Conservation (phyloP, 2,113 vertebrate species). For the Crotophaga sulcirostris region DNA sequence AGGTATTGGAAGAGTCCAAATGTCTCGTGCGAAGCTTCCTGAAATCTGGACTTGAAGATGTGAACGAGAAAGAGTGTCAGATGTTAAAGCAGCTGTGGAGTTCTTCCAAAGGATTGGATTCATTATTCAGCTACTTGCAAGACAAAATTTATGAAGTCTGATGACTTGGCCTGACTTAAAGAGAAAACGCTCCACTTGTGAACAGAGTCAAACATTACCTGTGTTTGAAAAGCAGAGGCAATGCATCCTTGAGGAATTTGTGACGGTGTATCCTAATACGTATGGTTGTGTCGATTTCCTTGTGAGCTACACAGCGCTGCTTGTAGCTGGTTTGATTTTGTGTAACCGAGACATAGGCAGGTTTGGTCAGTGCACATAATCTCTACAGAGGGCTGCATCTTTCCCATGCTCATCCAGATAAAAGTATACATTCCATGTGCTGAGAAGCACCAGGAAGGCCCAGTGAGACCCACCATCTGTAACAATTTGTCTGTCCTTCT, state of each 20-base stretch:
- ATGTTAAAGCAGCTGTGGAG: slow-evolving; percentile 97
- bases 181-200: not conserved
- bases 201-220: slow-evolving; percentile 32
- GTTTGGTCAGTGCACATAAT: slow-evolving; percentile 10
- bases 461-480: slow-evolving; percentile 24
- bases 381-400: slow-evolving; percentile 62
- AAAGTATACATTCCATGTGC: slow-evolving; percentile 59
- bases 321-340: slow-evolving; percentile 67
- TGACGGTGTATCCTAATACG: slow-evolving; percentile 62
- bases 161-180: slow-evolving; percentile 20
- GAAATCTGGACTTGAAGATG: slow-evolving; percentile 89
- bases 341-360: slow-evolving; percentile 58
- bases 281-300: slow-evolving; percentile 71
- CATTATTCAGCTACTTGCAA: slow-evolving; percentile 93
- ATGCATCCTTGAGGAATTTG: slow-evolving; percentile 56
- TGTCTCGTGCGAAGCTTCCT: slow-evolving; percentile 91
- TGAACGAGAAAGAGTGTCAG: slow-evolving; percentile 94
- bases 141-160: slow-evolving; percentile 92
- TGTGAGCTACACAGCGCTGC: slow-evolving; percentile 68
- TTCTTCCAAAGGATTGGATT: slow-evolving; percentile 95
- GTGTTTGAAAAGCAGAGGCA: slow-evolving; percentile 52
- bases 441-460: slow-evolving; percentile 52
- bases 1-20: slow-evolving; percentile 97
- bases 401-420: slow-evolving; percentile 37
- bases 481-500: slow-evolving; percentile 45